These are phyloP conservation scores for Strigamia maritima DNA, from an alignment of 2,888 invertebrate genomes.

Conservation along the genomic window DNA sequence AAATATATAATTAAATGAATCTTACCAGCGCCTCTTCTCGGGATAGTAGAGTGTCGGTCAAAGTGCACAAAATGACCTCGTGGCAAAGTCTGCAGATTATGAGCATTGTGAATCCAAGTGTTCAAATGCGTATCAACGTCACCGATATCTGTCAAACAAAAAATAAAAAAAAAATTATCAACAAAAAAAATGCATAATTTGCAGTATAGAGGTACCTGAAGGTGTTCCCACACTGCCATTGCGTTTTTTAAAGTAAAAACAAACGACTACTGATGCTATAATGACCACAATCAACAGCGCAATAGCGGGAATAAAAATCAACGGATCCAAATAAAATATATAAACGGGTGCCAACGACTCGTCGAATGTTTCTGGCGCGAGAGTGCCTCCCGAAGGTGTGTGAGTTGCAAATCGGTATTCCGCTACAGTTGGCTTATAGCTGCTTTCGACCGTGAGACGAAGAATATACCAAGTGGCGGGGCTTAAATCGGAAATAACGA, in stretches of 20 bases:
- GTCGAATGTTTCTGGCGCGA: background rate
- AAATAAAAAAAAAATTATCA: no score
- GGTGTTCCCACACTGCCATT: background rate
- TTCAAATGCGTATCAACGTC: no score
- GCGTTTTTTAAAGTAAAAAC: background rate
- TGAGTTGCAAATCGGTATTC: conserved; percentile 21
- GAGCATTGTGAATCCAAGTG: no score
- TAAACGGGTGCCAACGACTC: background rate
- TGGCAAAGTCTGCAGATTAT: no score
- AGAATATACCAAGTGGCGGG: conserved; percentile 15
- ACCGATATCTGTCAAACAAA: no score
- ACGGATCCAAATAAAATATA: background rate
- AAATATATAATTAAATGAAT: no score
- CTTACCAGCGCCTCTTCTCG: no score
- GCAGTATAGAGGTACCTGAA: no score
- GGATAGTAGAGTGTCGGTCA: no score
- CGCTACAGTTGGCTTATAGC: background rate
- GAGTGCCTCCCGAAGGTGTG: conserved; percentile 21
- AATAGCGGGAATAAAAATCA: background rate
- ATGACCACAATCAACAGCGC: background rate
- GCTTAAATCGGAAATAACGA: background rate
- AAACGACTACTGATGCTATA: background rate
- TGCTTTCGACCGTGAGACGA: background rate
- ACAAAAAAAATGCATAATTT: no score
- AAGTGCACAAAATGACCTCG: no score